A percentile compares a stretch with the other conserved stretches of the same genome.
phyloP scores from a whole-genome alignment of 2,888 invertebrate species.

The Ectemnius lituratus region DNA sequence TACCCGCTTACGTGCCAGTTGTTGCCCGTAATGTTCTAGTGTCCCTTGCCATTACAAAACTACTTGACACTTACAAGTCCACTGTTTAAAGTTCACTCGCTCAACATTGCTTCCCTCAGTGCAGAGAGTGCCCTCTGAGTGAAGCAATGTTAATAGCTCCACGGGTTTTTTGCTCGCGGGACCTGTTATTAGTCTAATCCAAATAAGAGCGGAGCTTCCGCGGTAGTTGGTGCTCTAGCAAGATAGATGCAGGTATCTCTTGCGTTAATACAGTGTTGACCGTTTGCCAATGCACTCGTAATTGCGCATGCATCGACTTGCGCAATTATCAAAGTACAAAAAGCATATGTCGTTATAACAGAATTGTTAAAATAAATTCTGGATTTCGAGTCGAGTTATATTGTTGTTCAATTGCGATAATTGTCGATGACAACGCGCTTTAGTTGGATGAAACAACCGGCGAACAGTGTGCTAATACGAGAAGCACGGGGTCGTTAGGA shows the following conservation, averaged over 20 bases:
- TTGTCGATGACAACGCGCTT: too few species aligned
- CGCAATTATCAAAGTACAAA: too few species aligned
- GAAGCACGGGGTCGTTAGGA: too few species aligned
- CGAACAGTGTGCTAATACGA: too few species aligned
- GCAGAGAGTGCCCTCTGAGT: background rate
- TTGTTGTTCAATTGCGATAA: too few species aligned
- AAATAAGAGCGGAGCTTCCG: background rate
- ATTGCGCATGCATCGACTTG: too few species aligned
- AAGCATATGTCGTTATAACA: too few species aligned
- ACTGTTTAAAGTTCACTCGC: background rate
- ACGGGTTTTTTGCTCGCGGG: background rate
- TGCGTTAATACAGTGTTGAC: background rate
- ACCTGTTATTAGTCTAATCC: background rate
- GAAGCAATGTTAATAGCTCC: background rate
- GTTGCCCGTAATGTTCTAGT: background rate
- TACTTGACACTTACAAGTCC: background rate
- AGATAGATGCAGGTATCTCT: background rate
- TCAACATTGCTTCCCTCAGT: background rate
- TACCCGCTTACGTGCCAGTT: too few species aligned
- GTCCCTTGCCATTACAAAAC: background rate
- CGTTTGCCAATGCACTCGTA: too few species aligned
- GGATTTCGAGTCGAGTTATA: too few species aligned
- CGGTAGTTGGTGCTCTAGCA: background rate
- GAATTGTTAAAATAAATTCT: too few species aligned
- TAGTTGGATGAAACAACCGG: too few species aligned